These are phyloP conservation scores for Panagrolaimus sp. DNA, from an alignment of 1,140 invertebrate species.

Conservation along the genomic window DNA sequence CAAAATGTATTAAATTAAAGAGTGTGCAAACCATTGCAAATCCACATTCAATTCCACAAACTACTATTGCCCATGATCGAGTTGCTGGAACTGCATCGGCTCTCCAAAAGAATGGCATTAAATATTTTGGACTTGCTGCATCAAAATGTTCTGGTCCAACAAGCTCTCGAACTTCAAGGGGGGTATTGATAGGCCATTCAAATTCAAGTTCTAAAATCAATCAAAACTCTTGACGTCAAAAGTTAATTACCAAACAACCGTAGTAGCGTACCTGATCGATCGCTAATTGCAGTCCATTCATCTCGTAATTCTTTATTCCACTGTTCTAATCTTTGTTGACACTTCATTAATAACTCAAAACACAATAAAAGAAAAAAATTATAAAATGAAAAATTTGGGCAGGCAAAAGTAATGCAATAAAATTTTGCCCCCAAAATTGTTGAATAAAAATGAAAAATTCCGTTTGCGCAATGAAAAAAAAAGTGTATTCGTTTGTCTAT, in stretches of 20 bases:
- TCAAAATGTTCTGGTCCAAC: constrained; percentile 51
- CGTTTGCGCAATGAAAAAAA: too few relatives aligned
- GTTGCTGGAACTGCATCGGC: constrained; percentile 44
- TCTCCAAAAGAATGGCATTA: constrained; percentile 53
- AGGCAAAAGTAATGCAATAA: not conserved
- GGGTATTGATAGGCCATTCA: constrained; percentile 49
- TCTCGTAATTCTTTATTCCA: not conserved
- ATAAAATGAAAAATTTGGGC: not conserved
- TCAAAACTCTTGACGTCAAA: too few relatives aligned
- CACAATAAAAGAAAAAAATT: not conserved
- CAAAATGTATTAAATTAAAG: constrained; percentile 51
- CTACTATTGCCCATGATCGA: constrained; percentile 47
- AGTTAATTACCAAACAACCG: too few relatives aligned
- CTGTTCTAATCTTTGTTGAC: not conserved
- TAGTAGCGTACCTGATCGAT: not conserved
- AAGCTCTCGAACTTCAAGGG: constrained; percentile 52
- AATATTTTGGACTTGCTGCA: constrained; percentile 42
- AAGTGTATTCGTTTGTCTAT: too few relatives aligned
- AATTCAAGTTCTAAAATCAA: constrained; percentile 50
- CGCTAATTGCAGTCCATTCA: not conserved
- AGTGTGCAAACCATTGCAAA: constrained; percentile 50
- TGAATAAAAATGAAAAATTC: not conserved
- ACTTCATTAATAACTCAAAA: constrained; percentile 5
- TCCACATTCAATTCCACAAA: constrained; percentile 48
- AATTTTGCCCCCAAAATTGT: not conserved